Evolutionary conservation across 2,113 vertebrate genomes (phyloP).

Genomic region (Chiloscyllium plagiosum): DNA sequence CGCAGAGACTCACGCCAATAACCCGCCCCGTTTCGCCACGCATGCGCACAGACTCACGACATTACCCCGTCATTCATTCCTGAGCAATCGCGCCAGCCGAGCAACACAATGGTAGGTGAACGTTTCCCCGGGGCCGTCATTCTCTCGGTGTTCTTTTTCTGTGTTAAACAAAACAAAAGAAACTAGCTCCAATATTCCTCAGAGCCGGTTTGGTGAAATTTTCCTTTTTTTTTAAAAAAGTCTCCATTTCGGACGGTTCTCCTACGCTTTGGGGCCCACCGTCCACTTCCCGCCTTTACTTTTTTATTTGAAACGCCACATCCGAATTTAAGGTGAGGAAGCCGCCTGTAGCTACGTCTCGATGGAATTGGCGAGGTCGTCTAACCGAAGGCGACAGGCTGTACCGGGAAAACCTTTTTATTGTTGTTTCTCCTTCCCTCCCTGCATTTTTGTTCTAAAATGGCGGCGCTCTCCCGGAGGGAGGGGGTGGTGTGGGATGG

Average conservation of each 20-base stretch:
- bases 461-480: neutral
- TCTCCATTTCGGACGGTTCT: too few species aligned
- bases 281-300: too few species aligned
- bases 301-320: too few species aligned
- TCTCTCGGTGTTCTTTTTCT: neutral
- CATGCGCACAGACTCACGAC: neutral
- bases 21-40: neutral
- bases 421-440: neutral
- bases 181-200: neutral
- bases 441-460: neutral
- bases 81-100: neutral
- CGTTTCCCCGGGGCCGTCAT: too few species aligned
- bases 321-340: too few species aligned
- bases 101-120: neutral
- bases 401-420: neutral
- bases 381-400: neutral
- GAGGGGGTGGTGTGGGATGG: too few species aligned
- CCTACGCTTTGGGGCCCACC: too few species aligned
- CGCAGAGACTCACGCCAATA: too few species aligned
- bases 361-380: neutral
- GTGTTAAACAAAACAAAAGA: too few species aligned
- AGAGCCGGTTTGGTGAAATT: neutral
- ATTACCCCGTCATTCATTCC: neutral
- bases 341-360: too few species aligned
- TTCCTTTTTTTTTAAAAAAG: too few species aligned